Percentiles rank a stretch among this genome's conserved stretches.
Conservation (phyloP, 2,797 vertebrate genomes). For the Megaceryle alcyon region DNA sequence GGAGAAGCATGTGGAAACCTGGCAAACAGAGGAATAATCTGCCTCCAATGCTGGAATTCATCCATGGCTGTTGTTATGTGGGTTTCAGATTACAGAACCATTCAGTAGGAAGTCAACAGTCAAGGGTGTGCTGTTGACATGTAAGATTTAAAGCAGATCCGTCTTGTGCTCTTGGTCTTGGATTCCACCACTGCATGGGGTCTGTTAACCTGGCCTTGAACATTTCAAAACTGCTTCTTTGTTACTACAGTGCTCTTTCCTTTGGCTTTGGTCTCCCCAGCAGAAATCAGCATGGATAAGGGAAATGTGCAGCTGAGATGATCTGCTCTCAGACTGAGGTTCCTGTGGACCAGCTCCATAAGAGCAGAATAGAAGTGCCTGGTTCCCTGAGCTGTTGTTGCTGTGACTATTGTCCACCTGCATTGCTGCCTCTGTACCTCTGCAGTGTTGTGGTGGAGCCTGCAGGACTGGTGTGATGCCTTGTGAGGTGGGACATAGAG, state of each 20-base stretch:
- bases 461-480: not conserved
- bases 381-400: not conserved
- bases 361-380: not conserved
- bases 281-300: not conserved
- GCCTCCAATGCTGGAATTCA: not conserved
- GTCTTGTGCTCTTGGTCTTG: not conserved
- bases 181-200: not conserved
- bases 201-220: not conserved
- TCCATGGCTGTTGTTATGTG: not conserved
- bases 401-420: not conserved
- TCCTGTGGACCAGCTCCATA: not conserved
- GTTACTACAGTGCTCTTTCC: not conserved
- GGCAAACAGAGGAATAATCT: not conserved
- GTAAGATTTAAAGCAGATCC: constrained; percentile 28
- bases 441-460: not conserved
- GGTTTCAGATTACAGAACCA: constrained; percentile 33
- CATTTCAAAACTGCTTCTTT: not conserved
- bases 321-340: not conserved
- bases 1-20: constrained; percentile 1
- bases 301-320: not conserved
- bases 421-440: not conserved
- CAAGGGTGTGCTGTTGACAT: constrained; percentile 27
- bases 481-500: too few relatives aligned
- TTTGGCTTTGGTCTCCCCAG: not conserved
- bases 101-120: constrained; percentile 41